Evolutionary conservation across 2,797 vertebrate species (phyloP).

Genomic region (Tadarida brasiliensis): DNA sequence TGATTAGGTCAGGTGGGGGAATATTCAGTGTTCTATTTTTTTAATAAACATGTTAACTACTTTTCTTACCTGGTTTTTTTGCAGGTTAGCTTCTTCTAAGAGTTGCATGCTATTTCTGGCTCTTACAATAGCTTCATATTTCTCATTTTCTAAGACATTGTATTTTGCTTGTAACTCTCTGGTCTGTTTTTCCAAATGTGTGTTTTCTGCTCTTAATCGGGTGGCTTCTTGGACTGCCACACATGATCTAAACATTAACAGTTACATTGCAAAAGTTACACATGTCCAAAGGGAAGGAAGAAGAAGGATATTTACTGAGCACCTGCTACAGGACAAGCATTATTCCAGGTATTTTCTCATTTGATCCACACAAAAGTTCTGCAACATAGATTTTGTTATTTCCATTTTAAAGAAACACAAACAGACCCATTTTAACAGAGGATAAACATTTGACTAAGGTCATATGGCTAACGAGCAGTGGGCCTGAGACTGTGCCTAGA

Average conservation of each 20-base stretch:
- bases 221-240: constrained; percentile 90
- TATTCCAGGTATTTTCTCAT: constrained; percentile 34
- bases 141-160: constrained; percentile 90
- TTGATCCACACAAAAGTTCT: not conserved
- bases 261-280: constrained; percentile 16
- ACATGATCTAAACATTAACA: constrained; percentile 89
- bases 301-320: not conserved
- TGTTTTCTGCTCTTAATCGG: constrained; percentile 89
- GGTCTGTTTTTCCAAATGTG: constrained; percentile 91
- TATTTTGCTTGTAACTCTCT: constrained; percentile 91
- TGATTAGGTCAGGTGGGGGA: not conserved
- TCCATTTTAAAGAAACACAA: constrained; percentile 40
- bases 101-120: constrained; percentile 93
- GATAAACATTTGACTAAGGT: constrained; percentile 16
- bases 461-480: not conserved
- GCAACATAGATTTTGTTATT: constrained; percentile 12
- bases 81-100: constrained; percentile 94
- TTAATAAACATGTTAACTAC: not conserved
- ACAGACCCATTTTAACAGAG: not conserved
- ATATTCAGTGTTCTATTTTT: not conserved
- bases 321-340: not conserved
- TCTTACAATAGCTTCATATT: constrained; percentile 91
- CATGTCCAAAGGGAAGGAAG: constrained; percentile 47
- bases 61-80: constrained; percentile 93
- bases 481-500: not conserved